These are phyloP conservation scores for Hormaphis cornu DNA, from an alignment of 1,140 invertebrate species.

Conservation along the genomic window DNA sequence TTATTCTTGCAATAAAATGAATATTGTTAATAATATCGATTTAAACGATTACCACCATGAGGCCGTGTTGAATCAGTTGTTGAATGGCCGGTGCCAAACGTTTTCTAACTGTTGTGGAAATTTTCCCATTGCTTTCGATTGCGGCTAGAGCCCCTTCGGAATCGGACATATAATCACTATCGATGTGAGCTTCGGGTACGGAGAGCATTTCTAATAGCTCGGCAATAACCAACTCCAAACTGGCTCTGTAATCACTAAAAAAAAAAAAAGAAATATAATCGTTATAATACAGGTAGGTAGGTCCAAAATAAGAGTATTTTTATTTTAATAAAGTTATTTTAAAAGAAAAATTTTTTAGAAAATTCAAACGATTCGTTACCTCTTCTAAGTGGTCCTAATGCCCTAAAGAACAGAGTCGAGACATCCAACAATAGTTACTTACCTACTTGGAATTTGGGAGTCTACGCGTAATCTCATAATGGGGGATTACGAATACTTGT, in stretches of 20 bases:
- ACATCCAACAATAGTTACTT: too few relatives aligned
- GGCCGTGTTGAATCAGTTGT: constrained; percentile 89
- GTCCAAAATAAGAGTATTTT: too few relatives aligned
- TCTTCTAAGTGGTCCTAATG: too few relatives aligned
- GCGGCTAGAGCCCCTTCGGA: constrained; percentile 49
- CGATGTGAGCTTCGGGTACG: constrained; percentile 46
- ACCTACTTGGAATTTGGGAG: too few relatives aligned
- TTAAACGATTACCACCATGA: constrained; percentile 45
- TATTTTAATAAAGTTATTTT: too few relatives aligned
- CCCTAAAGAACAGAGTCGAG: too few relatives aligned
- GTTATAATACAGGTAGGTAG: background rate
- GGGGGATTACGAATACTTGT: too few relatives aligned
- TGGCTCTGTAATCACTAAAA: constrained; percentile 76
- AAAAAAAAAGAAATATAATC: constrained; percentile 18
- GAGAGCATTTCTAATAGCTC: constrained; percentile 59
- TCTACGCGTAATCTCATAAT: too few relatives aligned
- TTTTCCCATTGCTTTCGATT: constrained; percentile 53
- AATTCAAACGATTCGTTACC: too few relatives aligned
- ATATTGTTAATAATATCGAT: background rate
- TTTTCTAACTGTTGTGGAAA: constrained; percentile 83
- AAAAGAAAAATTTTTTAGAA: too few relatives aligned
- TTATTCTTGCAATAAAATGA: too few relatives aligned
- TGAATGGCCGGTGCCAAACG: constrained; percentile 78
- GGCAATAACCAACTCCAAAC: constrained; percentile 80
- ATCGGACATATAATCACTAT: constrained; percentile 55